phyloP scores from a whole-genome alignment of 2,797 vertebrate genomes.

The Balearica regulorum region DNA sequence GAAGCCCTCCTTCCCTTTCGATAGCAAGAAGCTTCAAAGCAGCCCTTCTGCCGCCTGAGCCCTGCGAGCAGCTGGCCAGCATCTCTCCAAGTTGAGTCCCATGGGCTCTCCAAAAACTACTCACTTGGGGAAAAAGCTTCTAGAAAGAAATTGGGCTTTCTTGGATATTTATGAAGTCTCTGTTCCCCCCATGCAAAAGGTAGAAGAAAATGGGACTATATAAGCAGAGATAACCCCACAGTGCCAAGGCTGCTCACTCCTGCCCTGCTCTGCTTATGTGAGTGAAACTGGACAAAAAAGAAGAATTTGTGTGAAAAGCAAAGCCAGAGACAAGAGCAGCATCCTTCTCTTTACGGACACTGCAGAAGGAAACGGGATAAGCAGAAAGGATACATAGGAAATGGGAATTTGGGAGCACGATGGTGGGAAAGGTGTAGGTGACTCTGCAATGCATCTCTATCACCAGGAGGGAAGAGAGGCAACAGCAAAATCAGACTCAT shows the following conservation, averaged over 20 bases:
- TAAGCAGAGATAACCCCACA: not conserved
- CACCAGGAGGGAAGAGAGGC: not conserved
- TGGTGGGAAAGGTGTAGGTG: not conserved
- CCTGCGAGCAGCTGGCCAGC: not conserved
- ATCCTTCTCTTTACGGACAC: not conserved
- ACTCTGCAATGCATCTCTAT: not conserved
- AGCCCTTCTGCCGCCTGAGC: not conserved
- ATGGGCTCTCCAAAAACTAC: not conserved
- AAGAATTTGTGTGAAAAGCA: not conserved
- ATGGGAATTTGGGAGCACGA: rapidly evolving
- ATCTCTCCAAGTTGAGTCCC: not conserved
- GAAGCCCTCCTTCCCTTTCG: not conserved
- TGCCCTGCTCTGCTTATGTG: not conserved
- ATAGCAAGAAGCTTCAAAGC: not conserved
- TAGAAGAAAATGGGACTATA: not conserved
- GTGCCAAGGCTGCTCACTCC: not conserved
- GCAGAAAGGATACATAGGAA: too few relatives aligned
- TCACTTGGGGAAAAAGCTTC: not conserved
- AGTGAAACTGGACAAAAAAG: not conserved
- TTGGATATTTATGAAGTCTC: not conserved
- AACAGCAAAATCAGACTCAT: not conserved
- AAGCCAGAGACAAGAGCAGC: not conserved
- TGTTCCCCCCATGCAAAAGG: not conserved
- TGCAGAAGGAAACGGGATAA: not conserved
- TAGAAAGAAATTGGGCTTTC: not conserved